These are phyloP conservation scores for Pangasius sanitwongsei DNA, from an alignment of 2,797 vertebrate species.

Conservation along the genomic window DNA sequence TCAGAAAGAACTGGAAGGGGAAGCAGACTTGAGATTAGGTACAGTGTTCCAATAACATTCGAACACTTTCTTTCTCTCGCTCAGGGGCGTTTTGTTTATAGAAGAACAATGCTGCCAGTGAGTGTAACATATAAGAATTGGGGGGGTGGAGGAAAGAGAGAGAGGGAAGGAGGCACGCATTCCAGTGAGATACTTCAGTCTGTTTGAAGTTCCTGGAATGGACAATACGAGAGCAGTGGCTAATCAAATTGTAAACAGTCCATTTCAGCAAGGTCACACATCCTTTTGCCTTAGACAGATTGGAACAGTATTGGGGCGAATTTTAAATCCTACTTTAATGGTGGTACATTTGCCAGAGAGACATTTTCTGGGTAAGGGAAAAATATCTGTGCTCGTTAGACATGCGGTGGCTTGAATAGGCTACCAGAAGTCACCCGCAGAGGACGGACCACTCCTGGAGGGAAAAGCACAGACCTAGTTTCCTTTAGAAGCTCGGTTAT, in stretches of 20 bases:
- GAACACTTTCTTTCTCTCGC: conserved; percentile 48
- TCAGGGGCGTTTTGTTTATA: conserved; percentile 71
- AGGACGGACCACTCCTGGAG: not conserved
- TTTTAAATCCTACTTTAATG: not conserved
- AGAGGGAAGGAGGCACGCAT: conserved; percentile 35
- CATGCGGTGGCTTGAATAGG: not conserved
- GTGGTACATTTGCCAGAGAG: not conserved
- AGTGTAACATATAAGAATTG: conserved; percentile 50
- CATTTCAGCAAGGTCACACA: not conserved
- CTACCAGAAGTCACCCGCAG: conserved; percentile 2
- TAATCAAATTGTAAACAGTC: not conserved
- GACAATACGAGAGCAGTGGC: conserved; percentile 61
- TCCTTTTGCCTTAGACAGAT: not conserved
- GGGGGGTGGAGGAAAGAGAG: not conserved
- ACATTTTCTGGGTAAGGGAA: not conserved
- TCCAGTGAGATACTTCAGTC: conserved; percentile 70
- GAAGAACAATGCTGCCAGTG: conserved; percentile 70
- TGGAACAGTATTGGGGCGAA: not conserved
- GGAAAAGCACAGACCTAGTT: conserved; percentile 13
- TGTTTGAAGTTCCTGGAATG: conserved; percentile 63
- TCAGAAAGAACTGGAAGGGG: conserved; percentile 45
- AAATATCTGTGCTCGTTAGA: not conserved
- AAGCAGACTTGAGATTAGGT: conserved; percentile 57
- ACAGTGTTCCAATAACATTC: conserved; percentile 46
- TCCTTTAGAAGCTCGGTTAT: not conserved